phyloP scores from a whole-genome alignment of 1,140 invertebrate genomes.

The Magallana angulata region DNA sequence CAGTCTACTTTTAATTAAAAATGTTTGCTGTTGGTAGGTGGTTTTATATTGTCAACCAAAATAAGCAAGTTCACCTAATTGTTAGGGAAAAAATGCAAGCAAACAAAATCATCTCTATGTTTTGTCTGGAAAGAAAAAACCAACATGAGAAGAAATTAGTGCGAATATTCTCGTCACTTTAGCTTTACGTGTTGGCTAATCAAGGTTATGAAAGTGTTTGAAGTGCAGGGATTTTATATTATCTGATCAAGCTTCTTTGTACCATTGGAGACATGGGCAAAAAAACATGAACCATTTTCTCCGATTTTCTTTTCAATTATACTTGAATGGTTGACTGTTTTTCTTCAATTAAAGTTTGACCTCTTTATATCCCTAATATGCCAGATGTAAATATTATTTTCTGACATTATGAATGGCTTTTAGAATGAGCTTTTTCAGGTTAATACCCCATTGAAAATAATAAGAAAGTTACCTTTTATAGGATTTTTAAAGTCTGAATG shows the following conservation, averaged over 20 bases:
- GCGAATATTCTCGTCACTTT: not conserved
- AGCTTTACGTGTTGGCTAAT: not conserved
- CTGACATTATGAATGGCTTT: constrained; percentile 28
- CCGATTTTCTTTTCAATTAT: constrained; percentile 22
- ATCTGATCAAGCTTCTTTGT: constrained; percentile 32
- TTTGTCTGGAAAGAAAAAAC: not conserved
- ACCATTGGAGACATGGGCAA: constrained; percentile 26
- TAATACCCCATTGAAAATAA: constrained; percentile 9
- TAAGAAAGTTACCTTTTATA: not conserved
- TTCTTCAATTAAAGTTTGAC: constrained; percentile 27
- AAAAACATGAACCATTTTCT: constrained; percentile 9
- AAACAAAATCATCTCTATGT: not conserved
- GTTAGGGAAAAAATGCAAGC: not conserved
- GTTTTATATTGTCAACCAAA: not conserved
- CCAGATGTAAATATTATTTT: constrained; percentile 27
- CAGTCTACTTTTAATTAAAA: not conserved
- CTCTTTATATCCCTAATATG: constrained; percentile 28
- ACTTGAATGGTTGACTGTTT: constrained; percentile 23
- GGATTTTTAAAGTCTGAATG: not conserved
- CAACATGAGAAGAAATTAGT: not conserved
- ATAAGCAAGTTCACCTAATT: not conserved
- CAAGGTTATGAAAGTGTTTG: constrained; percentile 26
- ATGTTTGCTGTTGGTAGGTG: too few species aligned
- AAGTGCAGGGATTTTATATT: constrained; percentile 24
- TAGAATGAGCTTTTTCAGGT: constrained; percentile 25